These are phyloP conservation scores for Scopus umbretta DNA, from an alignment of 2,113 vertebrate species.

Conservation along the genomic window DNA sequence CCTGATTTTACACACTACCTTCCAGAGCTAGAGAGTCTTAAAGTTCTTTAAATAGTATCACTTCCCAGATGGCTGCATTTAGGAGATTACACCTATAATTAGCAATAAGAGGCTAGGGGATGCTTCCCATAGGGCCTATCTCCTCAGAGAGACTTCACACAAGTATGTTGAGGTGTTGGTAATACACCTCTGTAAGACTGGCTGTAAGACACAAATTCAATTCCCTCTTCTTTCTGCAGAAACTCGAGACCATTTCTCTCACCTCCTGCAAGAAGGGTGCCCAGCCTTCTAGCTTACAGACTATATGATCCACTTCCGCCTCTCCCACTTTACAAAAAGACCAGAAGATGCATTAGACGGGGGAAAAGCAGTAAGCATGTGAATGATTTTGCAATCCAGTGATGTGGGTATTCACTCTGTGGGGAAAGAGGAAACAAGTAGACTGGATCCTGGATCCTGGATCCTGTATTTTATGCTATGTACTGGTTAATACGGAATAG, in stretches of 20 bases:
- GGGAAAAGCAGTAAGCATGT: not conserved
- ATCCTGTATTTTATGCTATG: not conserved
- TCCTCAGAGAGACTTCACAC: not conserved
- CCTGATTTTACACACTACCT: not conserved
- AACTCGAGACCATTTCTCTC: not conserved
- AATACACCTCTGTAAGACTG: not conserved
- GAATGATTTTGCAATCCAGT: not conserved
- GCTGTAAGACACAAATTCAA: not conserved
- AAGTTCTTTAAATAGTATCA: not conserved
- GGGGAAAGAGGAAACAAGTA: not conserved
- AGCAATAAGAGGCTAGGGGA: not conserved
- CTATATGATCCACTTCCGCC: not conserved
- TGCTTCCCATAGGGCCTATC: not conserved
- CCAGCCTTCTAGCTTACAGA: not conserved
- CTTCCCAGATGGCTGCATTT: slow-evolving; percentile 7
- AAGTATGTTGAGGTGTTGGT: not conserved
- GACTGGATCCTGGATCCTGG: not conserved
- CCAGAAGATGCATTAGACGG: not conserved
- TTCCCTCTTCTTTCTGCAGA: not conserved
- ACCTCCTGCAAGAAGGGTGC: not conserved
- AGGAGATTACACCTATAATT: not conserved
- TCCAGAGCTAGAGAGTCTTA: not conserved
- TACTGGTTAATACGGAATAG: not conserved
- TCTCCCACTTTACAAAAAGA: not conserved
- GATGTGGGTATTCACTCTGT: not conserved